Evolutionary conservation across 2,797 vertebrate species (phyloP).

Genomic region (Spinibarbus caldwelli): DNA sequence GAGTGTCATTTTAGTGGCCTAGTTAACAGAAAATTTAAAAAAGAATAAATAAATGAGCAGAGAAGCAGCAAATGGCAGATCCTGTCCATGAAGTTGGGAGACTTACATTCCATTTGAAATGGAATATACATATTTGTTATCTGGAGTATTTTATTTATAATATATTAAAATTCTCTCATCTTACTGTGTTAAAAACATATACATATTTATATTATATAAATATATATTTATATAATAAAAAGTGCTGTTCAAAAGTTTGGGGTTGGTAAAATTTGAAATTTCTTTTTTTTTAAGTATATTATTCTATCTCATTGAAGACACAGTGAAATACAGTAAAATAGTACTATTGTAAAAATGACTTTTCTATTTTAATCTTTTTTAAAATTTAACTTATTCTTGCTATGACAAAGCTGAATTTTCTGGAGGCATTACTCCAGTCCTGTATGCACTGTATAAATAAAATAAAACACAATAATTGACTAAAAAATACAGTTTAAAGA

Average conservation of each 20-base stretch:
- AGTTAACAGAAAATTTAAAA: neutral
- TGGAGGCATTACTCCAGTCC: neutral
- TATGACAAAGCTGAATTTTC: neutral
- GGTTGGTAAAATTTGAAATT: too few species aligned
- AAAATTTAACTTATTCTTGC: neutral
- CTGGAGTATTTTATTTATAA: neutral
- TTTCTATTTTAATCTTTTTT: neutral
- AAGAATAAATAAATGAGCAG: neutral
- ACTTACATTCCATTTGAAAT: neutral
- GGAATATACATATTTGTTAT: neutral
- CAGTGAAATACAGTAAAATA: neutral
- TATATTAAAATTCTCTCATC: neutral
- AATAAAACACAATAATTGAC: too few species aligned
- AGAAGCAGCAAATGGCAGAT: neutral
- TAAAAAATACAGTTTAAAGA: neutral
- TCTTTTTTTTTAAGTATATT: neutral
- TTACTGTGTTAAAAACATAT: neutral
- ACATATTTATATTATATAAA: neutral
- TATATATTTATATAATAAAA: too few species aligned
- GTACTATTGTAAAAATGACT: neutral
- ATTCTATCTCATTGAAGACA: neutral
- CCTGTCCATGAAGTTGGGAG: neutral
- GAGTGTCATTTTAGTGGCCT: neutral
- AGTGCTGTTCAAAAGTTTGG: neutral
- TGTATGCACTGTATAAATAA: neutral